Evolutionary conservation across 2,888 invertebrate genomes (phyloP).

Genomic region (Beris morrisii): DNA sequence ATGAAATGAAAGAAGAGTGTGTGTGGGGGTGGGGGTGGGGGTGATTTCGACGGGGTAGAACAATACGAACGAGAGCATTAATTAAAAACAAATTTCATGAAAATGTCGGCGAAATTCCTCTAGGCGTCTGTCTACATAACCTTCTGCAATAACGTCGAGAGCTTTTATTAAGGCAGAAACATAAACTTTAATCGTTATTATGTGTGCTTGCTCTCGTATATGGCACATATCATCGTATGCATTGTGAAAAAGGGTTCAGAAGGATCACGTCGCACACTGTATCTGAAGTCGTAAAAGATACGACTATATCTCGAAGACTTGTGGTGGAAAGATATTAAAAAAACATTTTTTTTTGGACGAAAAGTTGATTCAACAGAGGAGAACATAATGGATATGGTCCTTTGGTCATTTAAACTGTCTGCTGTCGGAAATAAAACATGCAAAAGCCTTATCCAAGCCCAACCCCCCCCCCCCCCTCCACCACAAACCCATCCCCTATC

Average conservation of each 20-base stretch:
- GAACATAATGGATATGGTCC: too few relatives aligned
- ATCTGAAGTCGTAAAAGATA: constrained; percentile 17
- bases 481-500: too few relatives aligned
- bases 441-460: too few relatives aligned
- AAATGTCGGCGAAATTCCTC: constrained; percentile 28
- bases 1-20: too few relatives aligned
- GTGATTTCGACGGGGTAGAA: too few relatives aligned
- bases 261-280: constrained; percentile 6
- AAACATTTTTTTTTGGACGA: too few relatives aligned
- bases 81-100: constrained; percentile 32
- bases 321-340: constrained; percentile 14
- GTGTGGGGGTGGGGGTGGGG: too few relatives aligned
- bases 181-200: constrained; percentile 32
- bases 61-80: constrained; percentile 13
- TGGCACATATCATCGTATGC: constrained; percentile 4
- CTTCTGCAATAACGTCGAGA: background rate
- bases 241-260: constrained; percentile 21
- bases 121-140: constrained; percentile 27
- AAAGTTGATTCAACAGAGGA: too few relatives aligned
- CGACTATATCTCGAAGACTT: constrained; percentile 1
- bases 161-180: constrained; percentile 29
- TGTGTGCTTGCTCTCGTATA: constrained; percentile 5
- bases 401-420: too few relatives aligned
- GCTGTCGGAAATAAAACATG: too few relatives aligned
- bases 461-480: too few relatives aligned